These are phyloP conservation scores for Thalassophryne amazonica DNA, from an alignment of 2,797 vertebrate genomes.

Conservation along the genomic window DNA sequence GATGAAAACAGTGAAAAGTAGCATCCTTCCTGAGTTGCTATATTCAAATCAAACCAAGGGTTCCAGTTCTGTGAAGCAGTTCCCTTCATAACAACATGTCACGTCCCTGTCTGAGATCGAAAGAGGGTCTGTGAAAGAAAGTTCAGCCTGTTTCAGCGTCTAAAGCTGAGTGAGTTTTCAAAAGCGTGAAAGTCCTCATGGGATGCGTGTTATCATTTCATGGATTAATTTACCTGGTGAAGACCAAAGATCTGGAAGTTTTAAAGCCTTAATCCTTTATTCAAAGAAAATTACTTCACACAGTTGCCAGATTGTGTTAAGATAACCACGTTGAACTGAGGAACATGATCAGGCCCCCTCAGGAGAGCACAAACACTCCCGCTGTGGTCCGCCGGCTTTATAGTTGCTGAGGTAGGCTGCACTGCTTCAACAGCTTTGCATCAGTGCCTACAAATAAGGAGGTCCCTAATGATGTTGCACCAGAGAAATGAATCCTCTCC, in stretches of 20 bases:
- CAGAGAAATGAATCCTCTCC: not conserved
- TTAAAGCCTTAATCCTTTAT: not conserved
- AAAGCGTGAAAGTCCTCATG: not conserved
- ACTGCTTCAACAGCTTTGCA: not conserved
- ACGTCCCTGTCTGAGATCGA: not conserved
- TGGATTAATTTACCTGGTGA: slow-evolving; percentile 3
- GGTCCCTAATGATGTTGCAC: slow-evolving; percentile 1
- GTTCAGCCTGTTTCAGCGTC: too few relatives aligned
- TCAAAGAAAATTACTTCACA: not conserved
- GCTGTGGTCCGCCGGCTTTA: not conserved
- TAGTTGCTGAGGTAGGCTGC: slow-evolving; percentile 8
- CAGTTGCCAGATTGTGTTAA: not conserved
- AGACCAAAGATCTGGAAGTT: not conserved
- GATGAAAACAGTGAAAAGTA: too few relatives aligned
- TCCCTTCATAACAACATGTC: not conserved
- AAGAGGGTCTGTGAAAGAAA: not conserved
- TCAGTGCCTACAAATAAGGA: slow-evolving; percentile 1
- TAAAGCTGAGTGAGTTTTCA: not conserved
- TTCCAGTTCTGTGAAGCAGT: not conserved
- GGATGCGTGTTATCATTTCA: not conserved
- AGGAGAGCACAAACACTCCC: not conserved
- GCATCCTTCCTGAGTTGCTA: too few relatives aligned
- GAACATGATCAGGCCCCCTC: not conserved
- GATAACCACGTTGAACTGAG: not conserved
- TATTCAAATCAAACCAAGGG: too few relatives aligned